Evolutionary conservation across 2,113 vertebrate species (phyloP), one percentile per base, ranked within the genome.

Genomic region (Gymnarchus niloticus): DNA sequence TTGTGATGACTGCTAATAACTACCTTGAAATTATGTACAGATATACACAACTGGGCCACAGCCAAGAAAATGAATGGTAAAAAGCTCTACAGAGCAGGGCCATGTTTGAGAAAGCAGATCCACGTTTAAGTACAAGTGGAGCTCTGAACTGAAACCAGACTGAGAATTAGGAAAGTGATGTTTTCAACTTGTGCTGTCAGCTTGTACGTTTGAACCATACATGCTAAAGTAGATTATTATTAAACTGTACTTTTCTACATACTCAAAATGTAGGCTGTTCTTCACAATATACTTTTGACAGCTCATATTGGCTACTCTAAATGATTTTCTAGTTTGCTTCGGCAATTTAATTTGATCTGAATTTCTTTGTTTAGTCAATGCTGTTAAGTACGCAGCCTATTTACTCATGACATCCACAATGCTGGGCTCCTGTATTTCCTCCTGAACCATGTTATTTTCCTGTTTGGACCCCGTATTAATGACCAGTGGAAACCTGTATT

Each of bases 401-500:
- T 57, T 8, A 56, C 56, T 83, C 44, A 83, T 25, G 19, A 44
- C 28, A 83, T 12, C 82, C 82, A 56, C 82, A 59, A 59, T 73
- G 33, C 33, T 73, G 41, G 65, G 33, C 65, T 37, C 3, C 28
- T 41, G 33, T 41, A 73, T 73, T 65, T 73, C 65, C 65, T 73
- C 65, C 3, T 73, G 33, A 73, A 73, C 19, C 19, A 41, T 73
- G 65, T 17, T 73, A 41, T 73, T 73, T 73, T 73, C 65, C 33
- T 28, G 17, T 73, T 73, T 33, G 41, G 65, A 73, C 65, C 65
- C 65, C 65, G 33, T 33, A 37, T 41, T 73, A 41, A 73, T 41
- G 41, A 73, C 33, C 33, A 37, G 33, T 73, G 28, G 33, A 41
- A 73, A 73, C 65, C 65, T 41, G 33, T 17, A 73, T 73, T 73